A percentile compares a stretch with the other conserved stretches of the same genome.
These are phyloP conservation scores for Hirtodrosophila histrioides DNA, from an alignment of 2,888 invertebrate species.

Conservation along the genomic window DNA sequence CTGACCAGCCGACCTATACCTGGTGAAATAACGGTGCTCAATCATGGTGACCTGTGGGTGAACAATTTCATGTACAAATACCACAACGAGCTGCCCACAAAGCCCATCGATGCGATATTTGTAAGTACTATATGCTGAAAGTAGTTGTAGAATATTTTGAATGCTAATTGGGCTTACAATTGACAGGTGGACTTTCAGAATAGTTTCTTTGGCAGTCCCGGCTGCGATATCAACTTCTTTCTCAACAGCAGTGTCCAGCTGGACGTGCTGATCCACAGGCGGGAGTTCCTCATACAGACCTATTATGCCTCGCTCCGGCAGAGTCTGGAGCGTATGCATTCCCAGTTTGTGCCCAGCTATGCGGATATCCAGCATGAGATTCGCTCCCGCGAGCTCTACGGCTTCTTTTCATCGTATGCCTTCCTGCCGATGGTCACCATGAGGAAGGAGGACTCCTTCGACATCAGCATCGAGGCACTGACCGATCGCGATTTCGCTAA, in stretches of 20 bases:
- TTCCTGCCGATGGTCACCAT: slow-evolving; percentile 83
- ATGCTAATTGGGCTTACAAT: too few relatives aligned
- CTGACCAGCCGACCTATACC: slow-evolving; percentile 71
- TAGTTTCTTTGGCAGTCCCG: slow-evolving; percentile 83
- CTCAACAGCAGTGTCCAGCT: slow-evolving; percentile 83
- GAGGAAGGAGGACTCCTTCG: slow-evolving; percentile 82
- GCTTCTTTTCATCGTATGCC: slow-evolving; percentile 82
- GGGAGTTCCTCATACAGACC: slow-evolving; percentile 77
- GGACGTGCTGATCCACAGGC: slow-evolving; percentile 78
- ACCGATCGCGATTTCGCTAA: slow-evolving; percentile 79
- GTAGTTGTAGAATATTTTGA: background rate
- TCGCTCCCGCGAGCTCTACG: slow-evolving; percentile 77
- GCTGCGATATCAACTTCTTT: slow-evolving; percentile 84
- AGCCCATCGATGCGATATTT: slow-evolving; percentile 84
- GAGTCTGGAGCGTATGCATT: slow-evolving; percentile 74
- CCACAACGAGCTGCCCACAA: slow-evolving; percentile 72
- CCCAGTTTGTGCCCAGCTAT: slow-evolving; percentile 70
- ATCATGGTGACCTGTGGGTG: slow-evolving; percentile 86
- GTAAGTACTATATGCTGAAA: slow-evolving; percentile 76
- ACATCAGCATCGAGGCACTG: slow-evolving; percentile 81
- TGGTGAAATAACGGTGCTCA: slow-evolving; percentile 85
- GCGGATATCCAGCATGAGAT: slow-evolving; percentile 79
- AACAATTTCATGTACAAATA: slow-evolving; percentile 86
- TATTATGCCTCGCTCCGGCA: slow-evolving; percentile 78
- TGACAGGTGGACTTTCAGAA: slow-evolving; percentile 82